Evolutionary conservation across 2,888 invertebrate genomes (phyloP).

Genomic region (Tipula unca): DNA sequence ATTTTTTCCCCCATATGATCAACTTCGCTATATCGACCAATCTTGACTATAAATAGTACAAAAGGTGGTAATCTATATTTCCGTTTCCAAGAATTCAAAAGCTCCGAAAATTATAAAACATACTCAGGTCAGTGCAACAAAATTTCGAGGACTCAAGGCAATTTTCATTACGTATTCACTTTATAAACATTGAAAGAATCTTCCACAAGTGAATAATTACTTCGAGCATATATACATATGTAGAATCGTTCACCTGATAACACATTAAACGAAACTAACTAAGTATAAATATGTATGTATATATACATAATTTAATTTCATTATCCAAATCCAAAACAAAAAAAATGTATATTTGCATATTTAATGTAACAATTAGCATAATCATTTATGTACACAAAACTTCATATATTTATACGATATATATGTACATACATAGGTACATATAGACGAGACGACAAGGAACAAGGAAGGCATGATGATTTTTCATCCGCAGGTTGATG

Average conservation of each 20-base stretch:
- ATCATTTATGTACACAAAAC: constrained; percentile 8
- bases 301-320: background rate
- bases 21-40: too few species aligned
- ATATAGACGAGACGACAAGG: background rate
- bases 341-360: background rate
- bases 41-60: too few species aligned
- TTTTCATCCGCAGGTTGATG: background rate
- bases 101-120: too few species aligned
- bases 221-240: too few species aligned
- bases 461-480: background rate
- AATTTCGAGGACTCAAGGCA: too few species aligned
- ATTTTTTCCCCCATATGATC: too few species aligned
- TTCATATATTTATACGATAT: background rate
- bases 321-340: background rate
- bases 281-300: too few species aligned
- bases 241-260: background rate
- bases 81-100: too few species aligned
- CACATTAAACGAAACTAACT: background rate
- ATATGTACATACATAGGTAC: background rate
- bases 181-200: background rate
- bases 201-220: background rate
- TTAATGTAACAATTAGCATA: constrained; percentile 8
- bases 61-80: too few species aligned
- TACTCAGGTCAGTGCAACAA: too few species aligned
- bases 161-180: background rate